Conservation (phyloP, 2,113 vertebrate genomes). For the Colistium nudipinnis region DNA sequence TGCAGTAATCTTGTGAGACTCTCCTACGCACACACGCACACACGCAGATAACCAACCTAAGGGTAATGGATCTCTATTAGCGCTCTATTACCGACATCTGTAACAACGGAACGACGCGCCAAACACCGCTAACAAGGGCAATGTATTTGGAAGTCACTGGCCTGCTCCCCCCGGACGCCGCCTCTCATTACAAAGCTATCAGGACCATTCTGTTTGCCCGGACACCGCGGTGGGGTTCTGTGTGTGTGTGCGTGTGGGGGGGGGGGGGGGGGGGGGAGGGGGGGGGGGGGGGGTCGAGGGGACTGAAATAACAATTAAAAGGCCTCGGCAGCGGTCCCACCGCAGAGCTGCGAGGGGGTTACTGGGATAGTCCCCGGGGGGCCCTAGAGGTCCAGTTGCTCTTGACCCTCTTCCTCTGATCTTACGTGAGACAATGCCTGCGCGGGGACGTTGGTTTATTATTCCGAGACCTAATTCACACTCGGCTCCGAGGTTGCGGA, state of each 20-base stretch:
- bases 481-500: constrained; percentile 57
- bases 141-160: constrained; percentile 81
- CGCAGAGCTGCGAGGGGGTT: constrained; percentile 40
- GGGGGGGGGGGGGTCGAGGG: not conserved
- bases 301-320: constrained; percentile 78
- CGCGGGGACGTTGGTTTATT: constrained; percentile 68
- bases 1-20: constrained; percentile 66
- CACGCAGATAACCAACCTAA: constrained; percentile 56
- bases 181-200: constrained; percentile 79
- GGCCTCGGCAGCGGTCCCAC: constrained; percentile 48
- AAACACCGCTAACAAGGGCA: constrained; percentile 83
- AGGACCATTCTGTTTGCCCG: constrained; percentile 75
- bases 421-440: constrained; percentile 58
- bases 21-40: constrained; percentile 31
- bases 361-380: constrained; percentile 59
- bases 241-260: too few relatives aligned
- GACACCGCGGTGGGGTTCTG: constrained; percentile 47
- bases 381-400: constrained; percentile 69
- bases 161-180: constrained; percentile 73
- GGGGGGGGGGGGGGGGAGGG: not conserved
- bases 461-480: constrained; percentile 55
- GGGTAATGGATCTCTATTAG: constrained; percentile 83
- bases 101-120: constrained; percentile 74
- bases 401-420: constrained; percentile 70
- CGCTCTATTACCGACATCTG: constrained; percentile 82